Evolutionary conservation across 2,113 vertebrate species (phyloP), one percentile per base, ranked within the genome.

Genomic region (Zapornia atra): DNA sequence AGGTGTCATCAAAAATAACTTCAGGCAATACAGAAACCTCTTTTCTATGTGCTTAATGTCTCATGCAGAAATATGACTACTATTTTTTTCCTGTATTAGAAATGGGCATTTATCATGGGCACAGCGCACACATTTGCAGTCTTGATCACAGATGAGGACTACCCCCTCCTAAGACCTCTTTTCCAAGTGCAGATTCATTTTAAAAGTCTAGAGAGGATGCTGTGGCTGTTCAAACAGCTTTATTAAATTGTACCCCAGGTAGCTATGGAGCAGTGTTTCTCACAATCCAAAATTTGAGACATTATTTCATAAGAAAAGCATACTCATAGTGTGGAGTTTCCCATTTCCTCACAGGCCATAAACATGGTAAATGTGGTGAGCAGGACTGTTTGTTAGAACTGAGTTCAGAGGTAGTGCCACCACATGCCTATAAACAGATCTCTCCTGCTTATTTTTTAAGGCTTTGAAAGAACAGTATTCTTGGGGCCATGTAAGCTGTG

Each of bases 21-120:
- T 69, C 69, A 89, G 65, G 73, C 92, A 90, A 65, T 82, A 94
- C 82, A 72, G 50, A 90, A 95, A 82, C n/a, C 46, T 81, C 65
- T 76, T 78, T 72, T 78, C 44, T 77, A 15, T 65, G 42, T 91
- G 18, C 93, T 96, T 94, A 94, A 86, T 82, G n/a, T 17, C 63
- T 95, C 70, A 25, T 36, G 33, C 63, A 91, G 44, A 59, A 70
- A 38, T 77, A 80, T 91, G 91, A 80, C 66, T 88, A 53, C 81
- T 54, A n/a, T 85, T 36, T 10, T 79, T 91, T 76, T 88, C 1
- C 1, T 42, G 20, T 48, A 60, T 44, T 19, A 53, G 11, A 42
- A 78, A 53, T 11, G 22, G 59, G 46, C 38, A 31, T 89, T 92
- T 75, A 63, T 88, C 80, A 83, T 92, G 51, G 60, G 42, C 38